A percentile compares a stretch with the other conserved stretches of the same genome.
Evolutionary conservation across 1,140 invertebrate species (phyloP).

Genomic region (Drosophila novamexicana): DNA sequence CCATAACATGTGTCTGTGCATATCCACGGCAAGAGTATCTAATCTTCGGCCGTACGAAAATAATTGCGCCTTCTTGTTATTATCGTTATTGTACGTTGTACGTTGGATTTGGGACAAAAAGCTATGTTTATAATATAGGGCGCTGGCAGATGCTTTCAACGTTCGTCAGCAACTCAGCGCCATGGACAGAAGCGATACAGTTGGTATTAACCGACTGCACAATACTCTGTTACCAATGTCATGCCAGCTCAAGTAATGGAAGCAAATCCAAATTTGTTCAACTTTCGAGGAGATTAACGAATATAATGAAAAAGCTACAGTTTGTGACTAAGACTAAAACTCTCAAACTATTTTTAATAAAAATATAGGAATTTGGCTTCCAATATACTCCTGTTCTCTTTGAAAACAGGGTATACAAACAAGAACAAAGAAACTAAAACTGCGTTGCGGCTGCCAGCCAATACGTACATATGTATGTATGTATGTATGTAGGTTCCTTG

Average conservation of each 20-base stretch:
- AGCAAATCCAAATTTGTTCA: neutral
- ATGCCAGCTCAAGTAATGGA: too few relatives aligned
- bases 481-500: neutral
- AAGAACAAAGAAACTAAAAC: constrained; percentile 42
- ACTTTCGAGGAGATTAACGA: neutral
- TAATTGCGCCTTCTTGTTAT: constrained; percentile 6
- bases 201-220: neutral
- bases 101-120: constrained; percentile 28
- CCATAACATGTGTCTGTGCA: neutral
- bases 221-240: neutral
- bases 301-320: too few relatives aligned
- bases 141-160: constrained; percentile 22
- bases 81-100: constrained; percentile 11
- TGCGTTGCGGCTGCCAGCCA: constrained; percentile 32
- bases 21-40: neutral
- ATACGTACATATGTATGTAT: constrained; percentile 1
- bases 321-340: too few relatives aligned
- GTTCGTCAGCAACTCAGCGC: constrained; percentile 19
- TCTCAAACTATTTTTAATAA: too few relatives aligned
- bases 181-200: constrained; percentile 8
- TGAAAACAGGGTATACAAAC: constrained; percentile 6
- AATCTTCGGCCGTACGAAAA: neutral
- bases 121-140: constrained; percentile 52
- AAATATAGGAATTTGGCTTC: neutral
- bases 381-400: neutral